A percentile compares a stretch with the other conserved stretches of the same genome.
These are phyloP conservation scores for Lepus timidus DNA, from an alignment of 2,113 vertebrate species.

Conservation along the genomic window DNA sequence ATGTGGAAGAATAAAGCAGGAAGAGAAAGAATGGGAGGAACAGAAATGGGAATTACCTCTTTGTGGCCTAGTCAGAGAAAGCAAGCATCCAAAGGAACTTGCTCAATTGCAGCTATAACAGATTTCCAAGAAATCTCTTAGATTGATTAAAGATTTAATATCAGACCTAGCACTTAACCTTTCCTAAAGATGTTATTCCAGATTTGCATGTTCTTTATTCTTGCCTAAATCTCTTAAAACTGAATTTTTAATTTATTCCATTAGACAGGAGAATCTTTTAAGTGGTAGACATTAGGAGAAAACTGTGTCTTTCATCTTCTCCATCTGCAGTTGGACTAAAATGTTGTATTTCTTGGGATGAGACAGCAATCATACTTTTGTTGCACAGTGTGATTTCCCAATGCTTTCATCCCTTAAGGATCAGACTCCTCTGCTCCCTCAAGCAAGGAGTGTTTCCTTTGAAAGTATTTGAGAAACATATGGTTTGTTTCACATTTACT, in stretches of 20 bases:
- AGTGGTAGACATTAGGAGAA: neutral
- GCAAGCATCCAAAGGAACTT: neutral
- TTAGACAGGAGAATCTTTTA: constrained; percentile 12
- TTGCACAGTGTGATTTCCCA: neutral
- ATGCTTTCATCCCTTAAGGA: neutral
- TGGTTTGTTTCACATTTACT: neutral
- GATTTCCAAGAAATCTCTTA: neutral
- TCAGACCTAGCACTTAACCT: neutral
- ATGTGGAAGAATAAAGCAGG: neutral
- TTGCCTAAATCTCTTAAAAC: neutral
- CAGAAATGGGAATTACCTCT: neutral
- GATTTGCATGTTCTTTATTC: neutral
- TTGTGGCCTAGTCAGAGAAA: neutral
- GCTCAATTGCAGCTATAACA: neutral
- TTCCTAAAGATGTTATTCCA: neutral
- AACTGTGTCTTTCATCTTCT: neutral
- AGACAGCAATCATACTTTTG: neutral
- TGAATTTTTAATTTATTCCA: constrained; percentile 19
- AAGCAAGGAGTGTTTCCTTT: neutral
- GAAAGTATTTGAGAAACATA: neutral
- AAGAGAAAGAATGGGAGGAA: neutral
- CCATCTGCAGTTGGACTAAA: neutral
- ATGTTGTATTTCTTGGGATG: neutral
- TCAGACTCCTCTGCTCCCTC: neutral
- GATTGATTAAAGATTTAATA: neutral